Conservation (phyloP, 2,888 invertebrate genomes). For the Cryptophagus acutangulus region DNA sequence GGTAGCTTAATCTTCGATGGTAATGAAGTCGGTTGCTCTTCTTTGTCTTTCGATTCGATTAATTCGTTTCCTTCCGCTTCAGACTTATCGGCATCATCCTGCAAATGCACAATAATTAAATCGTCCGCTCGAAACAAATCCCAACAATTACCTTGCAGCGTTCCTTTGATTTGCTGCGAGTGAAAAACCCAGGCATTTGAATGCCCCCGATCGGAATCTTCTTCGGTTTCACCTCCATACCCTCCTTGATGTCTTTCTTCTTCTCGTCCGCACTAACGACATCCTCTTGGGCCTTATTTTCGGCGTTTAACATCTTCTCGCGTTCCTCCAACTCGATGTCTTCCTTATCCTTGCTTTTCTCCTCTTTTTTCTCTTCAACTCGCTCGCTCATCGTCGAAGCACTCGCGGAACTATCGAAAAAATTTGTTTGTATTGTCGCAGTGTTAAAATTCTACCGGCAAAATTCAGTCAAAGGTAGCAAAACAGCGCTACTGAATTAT, state of each 20-base stretch:
- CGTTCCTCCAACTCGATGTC: slow-evolving; percentile 63
- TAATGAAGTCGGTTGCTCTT: slow-evolving; percentile 39
- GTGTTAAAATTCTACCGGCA: too few relatives aligned
- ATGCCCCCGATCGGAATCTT: slow-evolving; percentile 85
- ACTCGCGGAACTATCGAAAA: too few relatives aligned
- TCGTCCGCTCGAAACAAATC: neutral
- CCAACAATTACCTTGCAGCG: slow-evolving; percentile 58
- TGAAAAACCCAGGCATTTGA: slow-evolving; percentile 82
- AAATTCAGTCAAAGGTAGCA: too few relatives aligned
- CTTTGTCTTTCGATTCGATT: slow-evolving; percentile 38
- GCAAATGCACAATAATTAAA: slow-evolving; percentile 15
- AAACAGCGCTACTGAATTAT: too few relatives aligned
- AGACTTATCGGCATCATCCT: slow-evolving; percentile 49
- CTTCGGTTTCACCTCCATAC: slow-evolving; percentile 71
- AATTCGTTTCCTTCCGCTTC: slow-evolving; percentile 46
- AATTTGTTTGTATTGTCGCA: too few relatives aligned
- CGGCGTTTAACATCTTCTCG: slow-evolving; percentile 58
- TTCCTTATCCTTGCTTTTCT: slow-evolving; percentile 59
- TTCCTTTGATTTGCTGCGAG: slow-evolving; percentile 69
- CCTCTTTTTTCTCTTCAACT: slow-evolving; percentile 18
- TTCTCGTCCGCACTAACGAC: slow-evolving; percentile 46
- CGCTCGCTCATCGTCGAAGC: too few relatives aligned
- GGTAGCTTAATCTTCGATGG: slow-evolving; percentile 49
- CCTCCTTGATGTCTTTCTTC: slow-evolving; percentile 60
- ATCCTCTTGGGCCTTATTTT: slow-evolving; percentile 54